These are phyloP conservation scores for Aleiodes testaceus DNA, from an alignment of 2,888 invertebrate species.

Conservation along the genomic window DNA sequence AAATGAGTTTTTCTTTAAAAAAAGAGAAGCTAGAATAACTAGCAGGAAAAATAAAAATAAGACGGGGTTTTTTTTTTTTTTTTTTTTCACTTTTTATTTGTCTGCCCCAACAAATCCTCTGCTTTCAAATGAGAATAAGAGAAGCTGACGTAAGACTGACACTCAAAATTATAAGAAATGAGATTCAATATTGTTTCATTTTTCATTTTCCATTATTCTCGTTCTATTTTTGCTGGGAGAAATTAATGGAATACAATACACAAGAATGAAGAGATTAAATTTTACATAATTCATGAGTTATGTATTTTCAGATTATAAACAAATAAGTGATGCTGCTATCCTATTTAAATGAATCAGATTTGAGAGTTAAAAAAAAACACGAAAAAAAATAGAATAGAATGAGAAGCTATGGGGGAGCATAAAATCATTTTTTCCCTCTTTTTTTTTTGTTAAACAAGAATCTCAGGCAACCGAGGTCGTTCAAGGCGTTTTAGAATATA, in stretches of 20 bases:
- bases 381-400: background rate
- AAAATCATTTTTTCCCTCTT: background rate
- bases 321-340: no score
- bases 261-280: no score
- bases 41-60: background rate
- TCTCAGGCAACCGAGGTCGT: constrained; percentile 10
- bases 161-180: constrained; percentile 6
- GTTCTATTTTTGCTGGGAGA: background rate
- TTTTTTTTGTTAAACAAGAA: constrained; percentile 15
- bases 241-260: background rate
- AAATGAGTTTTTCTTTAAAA: background rate
- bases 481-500: constrained; percentile 11
- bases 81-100: background rate
- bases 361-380: background rate
- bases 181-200: constrained; percentile 1
- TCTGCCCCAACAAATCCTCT: background rate
- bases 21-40: background rate
- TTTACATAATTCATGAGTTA: no score
- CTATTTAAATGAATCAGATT: background rate
- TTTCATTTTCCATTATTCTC: background rate
- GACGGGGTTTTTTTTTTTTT: background rate
- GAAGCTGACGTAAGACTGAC: constrained; percentile 16
- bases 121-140: constrained; percentile 11
- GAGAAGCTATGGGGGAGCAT: background rate
- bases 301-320: no score